These are phyloP conservation scores for Clarias magur DNA, from an alignment of 2,113 vertebrate species.

Conservation along the genomic window DNA sequence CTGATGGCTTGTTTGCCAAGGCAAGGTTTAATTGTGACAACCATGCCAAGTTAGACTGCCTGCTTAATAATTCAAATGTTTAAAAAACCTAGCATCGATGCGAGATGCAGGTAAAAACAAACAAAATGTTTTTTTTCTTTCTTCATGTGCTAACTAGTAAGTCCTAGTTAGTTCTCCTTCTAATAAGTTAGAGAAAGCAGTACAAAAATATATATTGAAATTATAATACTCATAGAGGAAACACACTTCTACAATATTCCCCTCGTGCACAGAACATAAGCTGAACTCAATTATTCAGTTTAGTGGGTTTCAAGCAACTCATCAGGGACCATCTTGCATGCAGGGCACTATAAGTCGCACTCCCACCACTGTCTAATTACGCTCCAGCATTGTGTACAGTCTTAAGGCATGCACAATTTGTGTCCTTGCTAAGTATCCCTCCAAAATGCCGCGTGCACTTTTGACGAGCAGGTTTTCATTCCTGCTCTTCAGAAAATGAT, in stretches of 20 bases:
- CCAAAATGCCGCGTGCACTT: constrained; percentile 21
- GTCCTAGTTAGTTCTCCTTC: not conserved
- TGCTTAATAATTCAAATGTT: not conserved
- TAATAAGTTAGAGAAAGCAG: not conserved
- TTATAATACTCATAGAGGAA: not conserved
- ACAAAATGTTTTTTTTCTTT: not conserved
- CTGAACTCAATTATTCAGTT: constrained; percentile 42
- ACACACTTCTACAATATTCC: too few relatives aligned
- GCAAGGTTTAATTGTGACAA: not conserved
- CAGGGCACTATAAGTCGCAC: constrained; percentile 58
- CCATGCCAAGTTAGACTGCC: not conserved
- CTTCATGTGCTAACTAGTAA: not conserved
- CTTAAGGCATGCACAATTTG: constrained; percentile 39
- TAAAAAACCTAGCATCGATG: not conserved
- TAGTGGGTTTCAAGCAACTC: constrained; percentile 65
- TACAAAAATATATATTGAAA: not conserved
- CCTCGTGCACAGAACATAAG: not conserved
- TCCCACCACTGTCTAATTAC: constrained; percentile 63
- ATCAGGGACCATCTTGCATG: constrained; percentile 66
- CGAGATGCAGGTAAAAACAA: not conserved
- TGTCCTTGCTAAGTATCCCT: constrained; percentile 32
- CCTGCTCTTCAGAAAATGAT: constrained; percentile 19
- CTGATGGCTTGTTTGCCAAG: not conserved
- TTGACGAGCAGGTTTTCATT: constrained; percentile 31
- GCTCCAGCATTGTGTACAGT: constrained; percentile 62